These are phyloP conservation scores for Hydrotaea diabolus DNA, from an alignment of 2,888 invertebrate species.

Conservation along the genomic window DNA sequence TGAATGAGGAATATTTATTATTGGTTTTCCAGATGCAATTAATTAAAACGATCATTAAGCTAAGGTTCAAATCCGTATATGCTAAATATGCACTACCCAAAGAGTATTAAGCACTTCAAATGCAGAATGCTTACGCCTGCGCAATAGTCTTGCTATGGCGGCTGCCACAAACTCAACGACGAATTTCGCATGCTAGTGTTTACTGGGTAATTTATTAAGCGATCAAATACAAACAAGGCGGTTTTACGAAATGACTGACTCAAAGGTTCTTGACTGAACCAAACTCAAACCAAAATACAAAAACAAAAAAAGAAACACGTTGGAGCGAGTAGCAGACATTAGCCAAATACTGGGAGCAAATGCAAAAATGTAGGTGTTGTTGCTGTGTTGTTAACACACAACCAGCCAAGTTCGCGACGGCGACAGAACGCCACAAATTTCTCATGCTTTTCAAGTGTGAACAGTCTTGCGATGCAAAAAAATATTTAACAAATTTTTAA, in stretches of 20 bases:
- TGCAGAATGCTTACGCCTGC: slow-evolving; percentile 24
- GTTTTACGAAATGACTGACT: neutral
- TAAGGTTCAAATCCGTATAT: neutral
- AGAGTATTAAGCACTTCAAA: neutral
- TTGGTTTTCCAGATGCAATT: too few relatives aligned
- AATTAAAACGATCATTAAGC: neutral
- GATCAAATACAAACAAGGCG: slow-evolving; percentile 10
- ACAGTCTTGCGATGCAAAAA: slow-evolving; percentile 17
- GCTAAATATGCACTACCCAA: slow-evolving; percentile 1
- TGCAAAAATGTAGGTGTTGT: slow-evolving; percentile 16
- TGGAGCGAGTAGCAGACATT: neutral
- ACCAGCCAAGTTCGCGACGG: too few relatives aligned
- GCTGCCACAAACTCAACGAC: neutral
- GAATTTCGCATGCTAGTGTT: neutral
- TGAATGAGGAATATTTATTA: too few relatives aligned
- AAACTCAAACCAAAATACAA: slow-evolving; percentile 1
- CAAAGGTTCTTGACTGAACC: slow-evolving; percentile 30
- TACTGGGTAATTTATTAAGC: slow-evolving; percentile 16
- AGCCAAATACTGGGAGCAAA: neutral
- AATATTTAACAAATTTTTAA: slow-evolving; percentile 39
- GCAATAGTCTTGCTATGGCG: neutral
- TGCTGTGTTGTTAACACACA: neutral
- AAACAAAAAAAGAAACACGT: neutral
- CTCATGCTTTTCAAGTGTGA: slow-evolving; percentile 18
- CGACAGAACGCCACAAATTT: neutral